Base-by-base conservation (phyloP, 2,797 vertebrate species). In the Acanthurus leucopareius region DNA sequence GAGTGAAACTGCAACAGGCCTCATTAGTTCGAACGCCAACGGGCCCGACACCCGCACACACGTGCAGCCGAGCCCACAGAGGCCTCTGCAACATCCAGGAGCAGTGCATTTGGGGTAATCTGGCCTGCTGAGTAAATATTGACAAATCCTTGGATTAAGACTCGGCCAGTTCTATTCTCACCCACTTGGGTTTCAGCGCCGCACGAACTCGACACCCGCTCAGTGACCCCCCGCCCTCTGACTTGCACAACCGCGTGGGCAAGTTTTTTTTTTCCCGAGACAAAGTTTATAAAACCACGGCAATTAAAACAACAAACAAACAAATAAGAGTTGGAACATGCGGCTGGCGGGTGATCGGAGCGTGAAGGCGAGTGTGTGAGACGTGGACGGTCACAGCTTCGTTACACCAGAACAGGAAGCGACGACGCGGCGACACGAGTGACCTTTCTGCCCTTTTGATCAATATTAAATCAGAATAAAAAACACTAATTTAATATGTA, bases 61-160 rank as follows among this genome's bases (percentile, higher is more conserved):
- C 63, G 58, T 66, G 64, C 67, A 53, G 72, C 56, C 49, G 28
- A 28, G 75, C 69, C 65, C 64, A 16, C 66, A 38, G 69, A 76
- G 64, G 47, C 60, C 59, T 56, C 57, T 40, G 63, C 25, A 35
- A 76, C 53, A 77, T 63, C 35, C 51, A 70, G 69, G 66, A 78
- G 73, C 63, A 51, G 60, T 69, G 73, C 87, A 58, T 35, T 77
- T 48, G 69, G 83, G 80, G 77, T 84, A 82, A 90, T 25, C 42
- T 68, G 73, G 87, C 77, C 80, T 49, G 65, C 89, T 89, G 76
- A 87, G 54, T 82, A 90, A 88, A 90, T 77, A 89, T 57, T 72
- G 69, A 89, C 82, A 84, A 87, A 89, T 88, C 86, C 60, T 40
- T 44, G 84, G 88, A 92, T 91, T 88, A 88, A 10, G 19, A 47